Evolutionary conservation across 1,140 invertebrate genomes (phyloP).

Genomic region (Euglossa dilemma): DNA sequence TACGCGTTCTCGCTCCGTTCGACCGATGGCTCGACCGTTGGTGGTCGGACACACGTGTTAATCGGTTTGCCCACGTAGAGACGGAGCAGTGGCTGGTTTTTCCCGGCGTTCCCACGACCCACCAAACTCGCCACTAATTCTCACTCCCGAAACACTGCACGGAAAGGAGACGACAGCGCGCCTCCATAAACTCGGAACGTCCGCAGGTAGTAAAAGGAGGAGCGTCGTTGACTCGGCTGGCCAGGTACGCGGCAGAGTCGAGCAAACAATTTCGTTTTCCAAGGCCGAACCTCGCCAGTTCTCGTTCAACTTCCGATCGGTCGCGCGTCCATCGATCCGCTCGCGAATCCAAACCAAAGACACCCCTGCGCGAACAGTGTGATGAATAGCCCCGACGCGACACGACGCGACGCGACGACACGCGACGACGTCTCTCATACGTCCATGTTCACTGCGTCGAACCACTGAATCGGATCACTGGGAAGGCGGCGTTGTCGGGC

Average conservation of each 20-base stretch:
- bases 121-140: slow-evolving; percentile 55
- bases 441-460: too few species aligned
- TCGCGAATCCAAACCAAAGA: background rate
- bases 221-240: slow-evolving; percentile 8
- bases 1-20: background rate
- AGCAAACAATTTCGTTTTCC: slow-evolving; percentile 16
- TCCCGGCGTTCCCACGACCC: slow-evolving; percentile 26
- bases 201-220: slow-evolving; percentile 25
- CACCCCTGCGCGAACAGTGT: too few species aligned
- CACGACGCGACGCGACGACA: too few species aligned
- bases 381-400: too few species aligned
- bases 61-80: slow-evolving; percentile 42
- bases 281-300: too few species aligned
- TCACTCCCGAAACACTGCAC: slow-evolving; percentile 54
- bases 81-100: background rate
- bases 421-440: too few species aligned
- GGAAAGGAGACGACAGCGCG: background rate
- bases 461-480: background rate
- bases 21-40: background rate
- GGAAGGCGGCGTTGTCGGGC: background rate
- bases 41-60: slow-evolving; percentile 31
- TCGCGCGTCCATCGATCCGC: background rate
- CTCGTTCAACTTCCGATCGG: background rate
- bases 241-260: background rate
- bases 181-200: slow-evolving; percentile 11